Conservation (phyloP, 2,797 vertebrate genomes). For the Parambassis ranga region DNA sequence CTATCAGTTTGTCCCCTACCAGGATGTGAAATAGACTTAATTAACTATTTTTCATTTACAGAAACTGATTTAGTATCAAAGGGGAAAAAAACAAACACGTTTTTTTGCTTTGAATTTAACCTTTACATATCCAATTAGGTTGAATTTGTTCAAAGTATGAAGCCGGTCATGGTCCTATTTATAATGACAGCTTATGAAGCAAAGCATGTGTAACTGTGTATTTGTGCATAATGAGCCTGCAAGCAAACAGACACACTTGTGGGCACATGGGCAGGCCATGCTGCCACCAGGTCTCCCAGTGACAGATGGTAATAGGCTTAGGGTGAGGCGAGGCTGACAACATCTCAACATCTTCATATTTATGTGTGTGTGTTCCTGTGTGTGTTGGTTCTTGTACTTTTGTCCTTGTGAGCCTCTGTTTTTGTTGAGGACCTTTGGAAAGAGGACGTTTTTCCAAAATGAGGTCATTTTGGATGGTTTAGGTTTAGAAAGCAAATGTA, state of each 20-base stretch:
- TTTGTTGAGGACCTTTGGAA: slow-evolving; percentile 13
- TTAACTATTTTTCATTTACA: slow-evolving; percentile 41
- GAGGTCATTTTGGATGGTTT: slow-evolving; percentile 20
- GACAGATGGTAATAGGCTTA: slow-evolving; percentile 73
- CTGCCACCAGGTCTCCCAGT: slow-evolving; percentile 60
- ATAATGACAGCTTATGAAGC: slow-evolving; percentile 15
- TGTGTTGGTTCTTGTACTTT: slow-evolving; percentile 16
- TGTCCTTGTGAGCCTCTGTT: slow-evolving; percentile 34
- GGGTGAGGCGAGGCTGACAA: slow-evolving; percentile 60
- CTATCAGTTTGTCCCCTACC: slow-evolving; percentile 49
- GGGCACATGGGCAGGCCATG: slow-evolving; percentile 9
- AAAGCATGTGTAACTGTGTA: slow-evolving; percentile 23
- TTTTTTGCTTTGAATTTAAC: slow-evolving; percentile 33
- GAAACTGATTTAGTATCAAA: background rate
- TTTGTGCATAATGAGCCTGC: slow-evolving; percentile 53
- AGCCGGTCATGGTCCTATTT: slow-evolving; percentile 21
- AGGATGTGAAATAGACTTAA: slow-evolving; percentile 52
- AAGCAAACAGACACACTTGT: slow-evolving; percentile 26
- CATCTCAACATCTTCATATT: slow-evolving; percentile 40
- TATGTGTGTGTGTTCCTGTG: slow-evolving; percentile 18
- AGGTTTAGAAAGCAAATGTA: background rate
- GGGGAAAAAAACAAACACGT: too few species aligned
- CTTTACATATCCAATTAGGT: slow-evolving; percentile 20
- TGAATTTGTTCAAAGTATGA: slow-evolving; percentile 24
- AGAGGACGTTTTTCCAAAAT: background rate